Base-by-base conservation (phyloP, 2,888 invertebrate species). In the Taenaris catops region DNA sequence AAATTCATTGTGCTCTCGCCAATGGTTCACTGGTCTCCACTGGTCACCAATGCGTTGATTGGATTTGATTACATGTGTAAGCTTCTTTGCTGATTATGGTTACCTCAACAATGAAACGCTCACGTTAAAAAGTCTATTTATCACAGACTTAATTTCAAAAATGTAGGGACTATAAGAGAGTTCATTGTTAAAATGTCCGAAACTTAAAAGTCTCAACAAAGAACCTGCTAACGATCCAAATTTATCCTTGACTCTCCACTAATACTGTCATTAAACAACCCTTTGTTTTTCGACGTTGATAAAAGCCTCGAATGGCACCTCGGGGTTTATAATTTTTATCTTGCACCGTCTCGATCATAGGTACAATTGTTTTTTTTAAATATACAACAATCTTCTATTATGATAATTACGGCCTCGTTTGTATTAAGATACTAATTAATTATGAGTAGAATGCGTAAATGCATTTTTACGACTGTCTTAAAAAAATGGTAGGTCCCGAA, bases 181-280 rank as follows among this genome's bases (percentile, higher is more conserved):
- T 12, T 36, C 29, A 19, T 36, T 26, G 27, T 34, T 27, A 23
- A 9, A 36, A 28, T 25, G 33, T 34, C 39, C 32, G 31, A 27
- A 65, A 67, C 59, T 70, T 64, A 66, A 70, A 70, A 74, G 58
- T 64, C 58, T 58, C 70, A 72, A 80, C 80, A 81, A 81, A 80
- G 76, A 70, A 70, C 64, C 61, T 59, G 42, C 52, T 78, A 81
- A 83, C 73, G 79, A 79, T 69, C 66, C 61, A 63, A 83, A 83
- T 83, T 81, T 78, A 83, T 81, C 75, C 74, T 67, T 73, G 80
- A 79, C 79, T 81, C 78, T 79, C 74, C 73, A 75, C 81, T 81
- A 81, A 83, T 78, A 75, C 78, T 74, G 64, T 74, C 79, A 83
- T 83, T 80, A 79, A 79, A 80, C 78, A 79, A 73, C 73, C 79